Conservation (phyloP, 2,797 vertebrate genomes). For the Poecilia gillii region DNA sequence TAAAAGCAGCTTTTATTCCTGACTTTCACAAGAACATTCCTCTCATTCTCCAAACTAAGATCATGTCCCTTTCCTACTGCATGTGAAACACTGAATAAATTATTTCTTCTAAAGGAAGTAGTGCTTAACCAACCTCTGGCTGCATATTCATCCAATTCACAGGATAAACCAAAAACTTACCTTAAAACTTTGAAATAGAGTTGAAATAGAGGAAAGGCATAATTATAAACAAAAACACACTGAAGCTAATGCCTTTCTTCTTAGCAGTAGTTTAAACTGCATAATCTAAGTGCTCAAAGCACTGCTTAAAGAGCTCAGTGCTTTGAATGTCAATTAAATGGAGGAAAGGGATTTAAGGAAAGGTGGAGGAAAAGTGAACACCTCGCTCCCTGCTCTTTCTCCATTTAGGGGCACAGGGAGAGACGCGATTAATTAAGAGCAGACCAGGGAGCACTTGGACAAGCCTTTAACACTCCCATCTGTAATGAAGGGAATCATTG, state of each 20-base stretch:
- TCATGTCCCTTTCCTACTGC: background rate
- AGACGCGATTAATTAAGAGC: conserved; percentile 77
- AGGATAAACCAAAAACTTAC: background rate
- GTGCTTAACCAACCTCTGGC: background rate
- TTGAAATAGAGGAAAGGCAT: conserved; percentile 2
- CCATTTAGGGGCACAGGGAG: conserved; percentile 61
- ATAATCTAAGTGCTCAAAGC: conserved; percentile 57
- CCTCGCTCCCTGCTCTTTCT: conserved; percentile 45
- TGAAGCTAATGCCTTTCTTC: conserved; percentile 24
- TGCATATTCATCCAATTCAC: background rate
- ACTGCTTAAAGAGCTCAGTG: conserved; percentile 33
- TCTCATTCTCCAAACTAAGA: background rate
- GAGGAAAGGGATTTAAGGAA: conserved; percentile 40
- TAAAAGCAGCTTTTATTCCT: background rate
- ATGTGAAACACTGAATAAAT: background rate
- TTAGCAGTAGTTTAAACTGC: conserved; percentile 38
- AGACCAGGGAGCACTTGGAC: conserved; percentile 80
- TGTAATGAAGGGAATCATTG: conserved; percentile 86
- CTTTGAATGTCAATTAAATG: conserved; percentile 52
- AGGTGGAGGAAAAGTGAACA: conserved; percentile 49
- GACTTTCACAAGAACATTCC: background rate
- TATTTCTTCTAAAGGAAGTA: background rate
- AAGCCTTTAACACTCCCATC: conserved; percentile 68
- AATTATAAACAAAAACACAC: conserved; percentile 1
- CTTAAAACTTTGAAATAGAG: background rate